These are phyloP conservation scores for Eublepharis macularius DNA, from an alignment of 2,113 vertebrate genomes.

Conservation along the genomic window DNA sequence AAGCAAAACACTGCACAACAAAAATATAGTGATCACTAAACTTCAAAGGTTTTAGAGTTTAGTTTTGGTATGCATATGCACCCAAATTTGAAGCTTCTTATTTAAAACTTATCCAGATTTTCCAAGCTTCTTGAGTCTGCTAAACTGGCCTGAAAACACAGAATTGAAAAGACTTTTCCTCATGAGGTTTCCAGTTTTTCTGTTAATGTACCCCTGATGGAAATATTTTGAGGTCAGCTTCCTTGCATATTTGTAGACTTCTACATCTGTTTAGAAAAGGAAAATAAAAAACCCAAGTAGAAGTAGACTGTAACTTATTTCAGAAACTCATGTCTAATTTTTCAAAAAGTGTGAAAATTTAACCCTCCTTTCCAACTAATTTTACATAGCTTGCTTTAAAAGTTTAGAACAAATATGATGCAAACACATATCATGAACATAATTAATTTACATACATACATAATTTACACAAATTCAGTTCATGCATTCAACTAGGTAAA, in stretches of 20 bases:
- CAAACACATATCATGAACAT: neutral
- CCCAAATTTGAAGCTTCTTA: conserved; percentile 58
- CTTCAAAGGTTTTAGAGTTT: conserved; percentile 25
- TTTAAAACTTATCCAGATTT: conserved; percentile 63
- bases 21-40: conserved; percentile 7
- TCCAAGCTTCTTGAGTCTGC: conserved; percentile 59
- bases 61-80: conserved; percentile 51
- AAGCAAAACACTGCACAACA: conserved; percentile 15
- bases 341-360: conserved; percentile 45
- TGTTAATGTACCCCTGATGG: conserved; percentile 62
- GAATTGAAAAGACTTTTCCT: conserved; percentile 61
- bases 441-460: neutral
- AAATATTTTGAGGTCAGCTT: conserved; percentile 70
- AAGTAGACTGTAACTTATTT: conserved; percentile 29
- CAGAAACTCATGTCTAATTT: conserved; percentile 20
- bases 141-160: conserved; percentile 56
- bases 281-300: conserved; percentile 57
- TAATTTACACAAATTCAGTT: neutral
- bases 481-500: neutral
- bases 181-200: conserved; percentile 65
- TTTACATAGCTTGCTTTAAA: neutral
- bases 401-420: neutral
- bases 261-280: conserved; percentile 68
- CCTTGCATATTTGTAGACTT: conserved; percentile 63
- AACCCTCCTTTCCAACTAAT: conserved; percentile 9